These are phyloP conservation scores for Sisyra nigra DNA, from an alignment of 2,888 invertebrate genomes.

Conservation along the genomic window DNA sequence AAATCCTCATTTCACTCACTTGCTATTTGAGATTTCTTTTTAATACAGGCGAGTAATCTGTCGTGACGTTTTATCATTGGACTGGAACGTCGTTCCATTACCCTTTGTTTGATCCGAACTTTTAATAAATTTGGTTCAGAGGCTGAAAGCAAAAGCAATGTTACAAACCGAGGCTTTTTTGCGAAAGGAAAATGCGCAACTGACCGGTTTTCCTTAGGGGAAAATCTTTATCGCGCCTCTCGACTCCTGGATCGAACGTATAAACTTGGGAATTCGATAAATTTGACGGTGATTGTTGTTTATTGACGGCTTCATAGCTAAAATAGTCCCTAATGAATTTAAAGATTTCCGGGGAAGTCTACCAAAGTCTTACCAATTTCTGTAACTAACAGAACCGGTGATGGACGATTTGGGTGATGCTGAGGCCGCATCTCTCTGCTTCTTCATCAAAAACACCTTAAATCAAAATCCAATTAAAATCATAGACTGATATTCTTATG, in stretches of 20 bases:
- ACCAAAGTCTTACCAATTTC: conserved; percentile 46
- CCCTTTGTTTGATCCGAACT: conserved; percentile 85
- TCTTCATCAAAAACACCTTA: conserved; percentile 66
- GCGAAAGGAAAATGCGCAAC: conserved; percentile 14
- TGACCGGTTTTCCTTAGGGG: conserved; percentile 90
- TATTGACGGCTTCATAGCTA: conserved; percentile 8
- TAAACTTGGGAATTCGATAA: conserved; percentile 7
- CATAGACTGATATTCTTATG: not conserved
- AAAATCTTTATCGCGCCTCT: conserved; percentile 60
- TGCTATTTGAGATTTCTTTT: conserved; percentile 51
- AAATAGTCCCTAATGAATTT: no score
- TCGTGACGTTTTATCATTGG: conserved; percentile 75
- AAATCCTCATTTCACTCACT: no score
- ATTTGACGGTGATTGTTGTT: conserved; percentile 7
- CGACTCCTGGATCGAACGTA: conserved; percentile 9
- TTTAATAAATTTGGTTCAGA: conserved; percentile 95
- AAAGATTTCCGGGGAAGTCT: no score
- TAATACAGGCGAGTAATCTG: conserved; percentile 53
- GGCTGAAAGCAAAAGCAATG: conserved; percentile 36
- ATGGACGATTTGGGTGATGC: conserved; percentile 47
- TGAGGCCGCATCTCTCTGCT: conserved; percentile 61
- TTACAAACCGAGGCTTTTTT: not conserved
- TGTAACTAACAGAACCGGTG: conserved; percentile 50
- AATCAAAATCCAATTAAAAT: conserved; percentile 7
- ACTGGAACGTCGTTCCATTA: conserved; percentile 87